Percentiles rank a stretch among this genome's conserved stretches.
Evolutionary conservation across 2,113 vertebrate genomes (phyloP).

Genomic region (Salvelinus fontinalis): DNA sequence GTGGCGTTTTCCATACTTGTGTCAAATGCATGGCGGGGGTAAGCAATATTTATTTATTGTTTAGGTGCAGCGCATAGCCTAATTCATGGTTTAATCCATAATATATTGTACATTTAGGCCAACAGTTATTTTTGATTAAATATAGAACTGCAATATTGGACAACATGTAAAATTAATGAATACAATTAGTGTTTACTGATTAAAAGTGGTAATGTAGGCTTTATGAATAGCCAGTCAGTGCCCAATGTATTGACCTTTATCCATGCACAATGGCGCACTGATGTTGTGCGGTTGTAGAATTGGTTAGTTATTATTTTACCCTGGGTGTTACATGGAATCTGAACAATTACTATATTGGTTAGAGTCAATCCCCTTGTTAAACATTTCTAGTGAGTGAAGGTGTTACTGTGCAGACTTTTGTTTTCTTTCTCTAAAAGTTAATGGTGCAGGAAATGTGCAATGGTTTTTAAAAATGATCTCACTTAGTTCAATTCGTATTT

Average conservation of each 20-base stretch:
- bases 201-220: no score
- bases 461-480: not conserved
- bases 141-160: no score
- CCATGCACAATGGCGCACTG: not conserved
- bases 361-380: not conserved
- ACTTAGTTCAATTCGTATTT: no score
- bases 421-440: not conserved
- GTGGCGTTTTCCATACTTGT: constrained; percentile 95
- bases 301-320: no score
- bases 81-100: no score
- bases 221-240: no score
- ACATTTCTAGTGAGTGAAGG: not conserved
- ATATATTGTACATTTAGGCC: not conserved
- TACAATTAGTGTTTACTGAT: not conserved
- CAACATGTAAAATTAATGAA: not conserved
- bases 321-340: not conserved
- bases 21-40: constrained; percentile 96
- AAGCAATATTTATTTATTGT: constrained; percentile 52
- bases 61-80: not conserved
- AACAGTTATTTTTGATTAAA: not conserved
- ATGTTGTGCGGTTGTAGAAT: not conserved
- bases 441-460: not conserved
- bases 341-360: not conserved
- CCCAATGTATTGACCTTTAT: no score
- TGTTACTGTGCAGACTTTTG: not conserved